Evolutionary conservation across 2,888 invertebrate genomes (phyloP).

Genomic region (Amblyteles armatorius): DNA sequence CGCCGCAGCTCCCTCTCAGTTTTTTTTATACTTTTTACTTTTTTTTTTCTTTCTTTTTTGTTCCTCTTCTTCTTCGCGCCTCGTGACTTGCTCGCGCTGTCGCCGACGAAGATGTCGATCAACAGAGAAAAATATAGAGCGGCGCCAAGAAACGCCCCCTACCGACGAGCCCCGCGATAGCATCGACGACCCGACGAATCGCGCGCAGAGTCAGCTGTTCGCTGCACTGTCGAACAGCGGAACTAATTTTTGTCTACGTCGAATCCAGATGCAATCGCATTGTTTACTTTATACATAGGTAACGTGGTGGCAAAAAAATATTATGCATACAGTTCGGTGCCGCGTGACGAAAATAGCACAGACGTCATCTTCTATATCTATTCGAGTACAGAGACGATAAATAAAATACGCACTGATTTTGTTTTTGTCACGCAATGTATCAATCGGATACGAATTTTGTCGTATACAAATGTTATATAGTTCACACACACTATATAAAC

Average conservation of each 20-base stretch:
- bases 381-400: neutral
- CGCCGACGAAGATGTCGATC: neutral
- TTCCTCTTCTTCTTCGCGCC: slow-evolving; percentile 19
- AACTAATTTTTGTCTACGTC: neutral
- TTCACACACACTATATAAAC: neutral
- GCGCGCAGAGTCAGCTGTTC: slow-evolving; percentile 43
- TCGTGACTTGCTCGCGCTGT: slow-evolving; percentile 52
- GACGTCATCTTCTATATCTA: neutral
- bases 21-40: slow-evolving; percentile 8
- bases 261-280: neutral
- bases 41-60: slow-evolving; percentile 6
- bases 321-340: neutral
- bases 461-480: neutral
- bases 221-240: neutral
- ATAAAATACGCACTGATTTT: slow-evolving; percentile 4
- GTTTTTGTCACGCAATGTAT: neutral
- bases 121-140: slow-evolving; percentile 49
- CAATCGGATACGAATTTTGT: neutral
- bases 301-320: neutral
- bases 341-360: neutral
- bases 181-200: slow-evolving; percentile 33
- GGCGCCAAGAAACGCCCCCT: slow-evolving; percentile 60
- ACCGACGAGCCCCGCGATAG: slow-evolving; percentile 6
- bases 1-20: slow-evolving; percentile 15
- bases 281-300: neutral